Evolutionary conservation across 2,888 invertebrate genomes (phyloP), one percentile per base, ranked within the genome.

Genomic region (Amiota mariae): DNA sequence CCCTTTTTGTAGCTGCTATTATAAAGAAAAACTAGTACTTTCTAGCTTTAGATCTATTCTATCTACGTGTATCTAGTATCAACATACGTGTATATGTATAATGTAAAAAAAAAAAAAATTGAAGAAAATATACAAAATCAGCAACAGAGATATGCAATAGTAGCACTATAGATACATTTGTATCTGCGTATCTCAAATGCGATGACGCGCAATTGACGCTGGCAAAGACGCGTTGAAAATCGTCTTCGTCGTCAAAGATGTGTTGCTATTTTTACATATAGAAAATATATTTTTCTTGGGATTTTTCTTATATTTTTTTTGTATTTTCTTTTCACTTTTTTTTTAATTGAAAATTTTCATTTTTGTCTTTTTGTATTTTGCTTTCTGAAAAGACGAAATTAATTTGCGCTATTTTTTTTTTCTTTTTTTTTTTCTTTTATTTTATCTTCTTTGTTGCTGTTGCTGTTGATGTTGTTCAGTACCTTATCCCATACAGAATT

Each of bases 201-300:
- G 86, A 84, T 86, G 84, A 87, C 82, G 87, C 84, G 82, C 85
- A 85, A 86, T 87, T 86, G 84, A 86, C 78, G 86, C 84, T 80
- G 73, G 77, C 79, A 85, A 85, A 83, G 85, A 83, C 81, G 83
- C 83, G 83, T 83, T 83, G 82, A 83, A 85, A 85, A 76, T 79
- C 61, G 51, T 49, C 49, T 49, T 71, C 71, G 61, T 59, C 59
- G 15, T 59, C 59, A 18, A 20, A 18, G 18, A 18, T 64, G 64
- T 64, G 15, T 20, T 51, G 56, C 70, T 56, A 70, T 56, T 70
- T 57, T 70, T 59, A 47, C 47, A 36, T 64, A 59, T 57, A 51
- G 49, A 54, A 54, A 68, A 59, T 59, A 20, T 18, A 59, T 51
- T 20, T 51, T 67, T 67, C 20, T 51, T 51, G 51, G 18, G 15